Evolutionary conservation across 1,140 invertebrate genomes (phyloP), one percentile per base, ranked within the genome.

Genomic region (Chionoecetes opilio): DNA sequence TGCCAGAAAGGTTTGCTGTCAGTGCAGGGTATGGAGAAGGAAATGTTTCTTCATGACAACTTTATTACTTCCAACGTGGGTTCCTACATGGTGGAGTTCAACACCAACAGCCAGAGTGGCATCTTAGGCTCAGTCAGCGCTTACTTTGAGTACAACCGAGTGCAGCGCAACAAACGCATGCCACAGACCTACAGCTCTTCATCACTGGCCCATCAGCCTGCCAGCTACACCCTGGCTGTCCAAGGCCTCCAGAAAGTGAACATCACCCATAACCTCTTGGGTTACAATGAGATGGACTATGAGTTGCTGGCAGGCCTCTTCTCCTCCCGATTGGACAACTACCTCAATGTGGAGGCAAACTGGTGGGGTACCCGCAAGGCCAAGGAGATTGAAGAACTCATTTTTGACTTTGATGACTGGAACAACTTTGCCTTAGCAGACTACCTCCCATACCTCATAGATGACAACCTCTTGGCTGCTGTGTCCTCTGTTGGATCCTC

Each of bases 401-500:
- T 99, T 96, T 99, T 99, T 97, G 99, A 99, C 97, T 99, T 99
- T 97, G 99, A 99, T 97, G 99, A 99, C 97, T 99, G 99, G 99
- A 99, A 99, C 97, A 99, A 99, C 97, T 99, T 99, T 97, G 99
- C 99, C 0, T 98, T 99, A 63, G 99, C 99, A 0, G 97, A 98
- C 31, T 99, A 98, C 97, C 97, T 98, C 94, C 99, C 99, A 0
- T 99, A 98, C 97, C 97, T 99, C 75, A 97, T 98, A 75, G 98
- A 98, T 96, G 98, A 99, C 96, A 97, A 97, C 87, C 98, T 99
- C 96, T 98, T 98, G 95, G 97, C 98, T 0, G 98, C 98, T 37
- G 96, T 94, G 31, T 95, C 91, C 17, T 89, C 90, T 11, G 94
- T 95, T n/a, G 92, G 84, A 21, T 86, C 93, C 0, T 91, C 89